Base-by-base conservation (phyloP, 2,113 vertebrate genomes). In the Peromyscus californicus region DNA sequence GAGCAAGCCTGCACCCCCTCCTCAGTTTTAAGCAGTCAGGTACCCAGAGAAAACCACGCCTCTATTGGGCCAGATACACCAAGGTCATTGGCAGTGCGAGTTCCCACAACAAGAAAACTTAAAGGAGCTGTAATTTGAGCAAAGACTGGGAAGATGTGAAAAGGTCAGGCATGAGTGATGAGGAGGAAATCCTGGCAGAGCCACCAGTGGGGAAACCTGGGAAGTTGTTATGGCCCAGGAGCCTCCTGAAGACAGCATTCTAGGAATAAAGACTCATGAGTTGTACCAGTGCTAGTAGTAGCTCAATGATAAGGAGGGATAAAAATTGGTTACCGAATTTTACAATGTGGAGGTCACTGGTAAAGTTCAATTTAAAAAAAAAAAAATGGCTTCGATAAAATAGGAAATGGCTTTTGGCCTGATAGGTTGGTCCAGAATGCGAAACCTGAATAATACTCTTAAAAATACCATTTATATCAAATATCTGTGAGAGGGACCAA, bases 141-240 rank as follows among this genome's bases (percentile, higher is more conserved):
- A 54, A 97, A 94, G 19, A 70, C 48, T 79, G 51, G 48, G 83
- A 91, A 87, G 42, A 94, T 83, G 29, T n/a, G 19, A 93, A 31
- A 57, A 85, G 85, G 5, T 6, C 4, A 54, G 70, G 21, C 61
- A 51, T 76, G 31, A 94, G 33, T n/a, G 45, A n/a, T 13, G n/a
- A 22, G 69, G 29, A 82, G 16, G 5, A 78, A 70, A 61, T 85
- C 63, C 48, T 12, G 91, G 59, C 5, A 29, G n/a, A 75, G 72
- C 15, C 13, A 78, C 10, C 79, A 82, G 54, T 57, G 61, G 84
- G 7, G 74, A 89, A 95, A 79, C 48, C 33, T 13, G 16, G 65
- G 13, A 87, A 84, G 24, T 1, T 24, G 22, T 15, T 21, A 67
- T 12, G 7, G 39, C 9, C 26, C 61, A 86, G 42, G 51, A 87